These are phyloP conservation scores for Heliconius ethilla DNA, from an alignment of 2,888 invertebrate genomes.

Conservation along the genomic window DNA sequence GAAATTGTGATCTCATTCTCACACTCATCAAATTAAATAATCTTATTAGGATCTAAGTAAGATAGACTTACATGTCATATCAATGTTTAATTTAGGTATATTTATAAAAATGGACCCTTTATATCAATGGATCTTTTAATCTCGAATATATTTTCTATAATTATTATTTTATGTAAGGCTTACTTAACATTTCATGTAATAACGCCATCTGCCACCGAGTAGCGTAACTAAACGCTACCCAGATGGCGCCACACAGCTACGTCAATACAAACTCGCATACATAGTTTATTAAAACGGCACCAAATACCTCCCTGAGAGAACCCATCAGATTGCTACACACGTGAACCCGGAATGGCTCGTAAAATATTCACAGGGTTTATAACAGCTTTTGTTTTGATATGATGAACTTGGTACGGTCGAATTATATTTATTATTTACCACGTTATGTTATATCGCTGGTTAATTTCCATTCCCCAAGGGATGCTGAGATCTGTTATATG, in stretches of 20 bases:
- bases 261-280: conserved; percentile 69
- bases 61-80: background rate
- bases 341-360: conserved; percentile 65
- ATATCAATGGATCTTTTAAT: no score
- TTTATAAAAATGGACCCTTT: background rate
- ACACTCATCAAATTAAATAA: background rate
- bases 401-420: conserved; percentile 50
- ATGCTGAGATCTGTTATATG: background rate
- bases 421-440: conserved; percentile 40
- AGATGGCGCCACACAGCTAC: conserved; percentile 64
- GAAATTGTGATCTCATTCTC: background rate
- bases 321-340: conserved; percentile 70
- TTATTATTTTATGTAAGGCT: no score
- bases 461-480: conserved; percentile 10
- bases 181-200: background rate
- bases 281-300: conserved; percentile 69
- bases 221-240: conserved; percentile 44
- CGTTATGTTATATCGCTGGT: conserved; percentile 31
- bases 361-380: conserved; percentile 74
- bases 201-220: conserved; percentile 52
- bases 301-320: conserved; percentile 70
- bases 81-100: background rate
- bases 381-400: conserved; percentile 78
- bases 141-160: no score
- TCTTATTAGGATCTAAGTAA: background rate